These are phyloP conservation scores for Crenichthys baileyi DNA, from an alignment of 2,797 vertebrate species.

Conservation along the genomic window DNA sequence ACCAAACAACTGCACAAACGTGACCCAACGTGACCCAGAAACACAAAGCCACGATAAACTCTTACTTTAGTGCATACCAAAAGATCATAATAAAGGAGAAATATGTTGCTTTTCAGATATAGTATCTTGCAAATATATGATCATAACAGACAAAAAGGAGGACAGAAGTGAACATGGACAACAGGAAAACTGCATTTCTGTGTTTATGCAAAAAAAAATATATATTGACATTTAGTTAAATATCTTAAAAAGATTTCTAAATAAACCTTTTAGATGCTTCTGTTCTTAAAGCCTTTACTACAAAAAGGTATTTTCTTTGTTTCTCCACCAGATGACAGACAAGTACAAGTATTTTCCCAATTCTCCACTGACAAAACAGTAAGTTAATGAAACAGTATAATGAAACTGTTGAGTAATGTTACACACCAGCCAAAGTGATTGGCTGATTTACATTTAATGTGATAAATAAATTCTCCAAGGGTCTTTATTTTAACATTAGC, in stretches of 20 bases:
- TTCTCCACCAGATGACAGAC: constrained; percentile 71
- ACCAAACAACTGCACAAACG: constrained; percentile 38
- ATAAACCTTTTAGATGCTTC: constrained; percentile 33
- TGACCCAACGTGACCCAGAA: constrained; percentile 50
- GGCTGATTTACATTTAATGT: constrained; percentile 27
- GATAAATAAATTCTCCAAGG: constrained; percentile 27
- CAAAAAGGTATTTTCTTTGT: constrained; percentile 39
- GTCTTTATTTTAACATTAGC: constrained; percentile 22
- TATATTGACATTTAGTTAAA: constrained; percentile 53
- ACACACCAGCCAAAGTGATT: not conserved
- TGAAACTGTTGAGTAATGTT: constrained; percentile 32
- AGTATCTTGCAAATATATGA: constrained; percentile 58
- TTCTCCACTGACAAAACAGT: not conserved
- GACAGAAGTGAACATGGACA: constrained; percentile 30
- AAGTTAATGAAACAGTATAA: not conserved
- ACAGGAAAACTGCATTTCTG: constrained; percentile 36
- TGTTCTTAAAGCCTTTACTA: constrained; percentile 24
- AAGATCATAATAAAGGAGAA: constrained; percentile 69
- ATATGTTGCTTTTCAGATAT: constrained; percentile 64
- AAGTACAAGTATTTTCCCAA: constrained; percentile 17
- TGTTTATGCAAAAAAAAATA: constrained; percentile 47
- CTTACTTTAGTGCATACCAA: constrained; percentile 81
- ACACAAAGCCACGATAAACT: constrained; percentile 61
- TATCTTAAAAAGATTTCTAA: constrained; percentile 38
- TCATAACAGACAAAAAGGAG: constrained; percentile 14